phyloP scores from a whole-genome alignment of 2,797 vertebrate genomes.

The Alauda arvensis region DNA sequence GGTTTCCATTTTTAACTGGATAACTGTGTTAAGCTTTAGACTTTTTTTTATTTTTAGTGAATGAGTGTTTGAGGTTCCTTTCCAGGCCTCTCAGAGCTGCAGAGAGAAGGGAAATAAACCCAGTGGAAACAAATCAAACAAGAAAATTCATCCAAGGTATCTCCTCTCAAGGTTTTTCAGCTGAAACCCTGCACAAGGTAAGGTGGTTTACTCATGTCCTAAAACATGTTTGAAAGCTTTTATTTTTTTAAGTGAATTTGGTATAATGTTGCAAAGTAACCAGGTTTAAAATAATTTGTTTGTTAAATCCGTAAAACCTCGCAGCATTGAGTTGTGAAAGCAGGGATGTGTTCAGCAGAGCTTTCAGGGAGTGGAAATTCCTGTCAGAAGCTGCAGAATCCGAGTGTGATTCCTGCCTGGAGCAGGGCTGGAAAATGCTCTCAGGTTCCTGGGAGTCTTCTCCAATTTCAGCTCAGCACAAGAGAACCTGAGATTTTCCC shows the following conservation, averaged over 20 bases:
- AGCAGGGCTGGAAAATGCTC: not conserved
- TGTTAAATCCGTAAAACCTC: not conserved
- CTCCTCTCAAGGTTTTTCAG: not conserved
- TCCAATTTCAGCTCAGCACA: not conserved
- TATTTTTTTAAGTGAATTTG: not conserved
- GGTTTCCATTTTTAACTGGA: not conserved
- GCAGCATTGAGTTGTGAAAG: fast-evolving
- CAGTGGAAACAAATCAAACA: not conserved
- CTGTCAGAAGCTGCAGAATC: not conserved
- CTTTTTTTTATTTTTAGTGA: not conserved
- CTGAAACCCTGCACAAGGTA: not conserved
- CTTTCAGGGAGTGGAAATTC: not conserved
- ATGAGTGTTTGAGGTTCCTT: not conserved
- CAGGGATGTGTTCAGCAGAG: not conserved
- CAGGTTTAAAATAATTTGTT: not conserved
- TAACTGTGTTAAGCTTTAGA: not conserved
- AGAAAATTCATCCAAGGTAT: fast-evolving
- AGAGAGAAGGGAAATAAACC: not conserved
- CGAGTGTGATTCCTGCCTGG: not conserved
- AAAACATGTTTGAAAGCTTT: not conserved
- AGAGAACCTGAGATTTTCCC: not conserved
- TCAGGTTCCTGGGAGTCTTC: not conserved
- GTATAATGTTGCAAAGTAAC: not conserved
- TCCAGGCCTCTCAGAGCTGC: not conserved
- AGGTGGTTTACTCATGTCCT: not conserved